Base-by-base conservation (phyloP, 2,888 invertebrate species). In the Theodoxus fluviatilis region DNA sequence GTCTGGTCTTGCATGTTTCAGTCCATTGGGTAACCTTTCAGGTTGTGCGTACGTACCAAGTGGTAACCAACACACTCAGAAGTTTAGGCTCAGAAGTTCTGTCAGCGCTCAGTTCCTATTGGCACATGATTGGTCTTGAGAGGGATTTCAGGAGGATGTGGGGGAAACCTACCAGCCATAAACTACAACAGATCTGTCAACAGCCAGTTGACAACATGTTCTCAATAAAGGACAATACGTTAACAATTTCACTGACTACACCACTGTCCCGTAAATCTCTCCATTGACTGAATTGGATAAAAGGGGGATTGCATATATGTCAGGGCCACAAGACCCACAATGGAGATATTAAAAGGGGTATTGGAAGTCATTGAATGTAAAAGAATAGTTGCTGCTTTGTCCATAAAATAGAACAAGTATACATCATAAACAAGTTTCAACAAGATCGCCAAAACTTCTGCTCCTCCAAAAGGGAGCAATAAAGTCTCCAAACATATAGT, bases 401-500 rank as follows among this genome's bases (percentile, higher is more conserved):
- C 66, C 69, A 72, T 72, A 69, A 69, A 69, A 72, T 69, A 72
- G 69, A 69, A 72, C 69, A 72, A 72, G 66, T 63, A 63, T 69
- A 63, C 61, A 40, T 63, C 63, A 63, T 40, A 72, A 69, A 71
- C 69, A 72, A 69, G 66, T 72, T 69, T 49, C 72, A 72, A 72
- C 72, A 72, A 69, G 65, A 72, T 64, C 57, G 55, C 68, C 47
- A 68, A 47, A 68, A 52, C 15, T 52, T n/a, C 52, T 52, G 52
- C 52, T 0, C n/a, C 7, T 52, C 52, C 71, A 73, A 74, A 73
- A 73, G 73, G 70, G 75, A 74, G 75, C 73, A 71, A 74, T 75
- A 75, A 74, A 75, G 57, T 71, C 68, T 75, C 75, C 73, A 70
- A 71, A 74, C 67, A 70, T 72, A 73, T 64, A 73, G 67, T 70